These are phyloP conservation scores for Pycnonotus jocosus DNA, from an alignment of 2,113 vertebrate species.

Conservation along the genomic window DNA sequence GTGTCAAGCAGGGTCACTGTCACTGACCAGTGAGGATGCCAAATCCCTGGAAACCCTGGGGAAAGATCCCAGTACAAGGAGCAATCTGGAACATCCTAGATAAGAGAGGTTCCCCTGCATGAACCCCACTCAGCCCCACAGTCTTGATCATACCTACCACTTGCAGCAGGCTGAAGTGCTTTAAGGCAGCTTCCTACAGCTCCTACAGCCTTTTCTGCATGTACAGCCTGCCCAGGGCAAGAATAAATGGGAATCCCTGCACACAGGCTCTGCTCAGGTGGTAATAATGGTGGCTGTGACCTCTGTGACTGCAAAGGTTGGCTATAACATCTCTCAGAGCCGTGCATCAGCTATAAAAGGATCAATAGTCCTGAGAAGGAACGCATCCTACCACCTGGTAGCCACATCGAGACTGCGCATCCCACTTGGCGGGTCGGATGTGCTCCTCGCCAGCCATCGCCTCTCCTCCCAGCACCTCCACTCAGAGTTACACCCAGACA, in stretches of 20 bases:
- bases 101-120: background rate
- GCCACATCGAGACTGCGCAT: background rate
- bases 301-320: background rate
- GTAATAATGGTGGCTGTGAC: background rate
- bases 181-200: background rate
- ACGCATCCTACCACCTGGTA: background rate
- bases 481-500: slow-evolving; percentile 26
- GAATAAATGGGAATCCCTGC: background rate
- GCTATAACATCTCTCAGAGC: background rate
- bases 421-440: background rate
- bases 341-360: background rate
- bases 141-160: background rate
- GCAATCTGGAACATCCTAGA: background rate
- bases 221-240: background rate
- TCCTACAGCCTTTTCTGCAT: background rate
- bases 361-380: background rate
- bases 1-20: accelerated
- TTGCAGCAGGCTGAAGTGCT: background rate
- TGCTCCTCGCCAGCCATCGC: background rate
- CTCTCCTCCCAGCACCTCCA: slow-evolving; percentile 13
- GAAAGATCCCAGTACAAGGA: background rate
- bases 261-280: background rate
- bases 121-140: accelerated
- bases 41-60: background rate
- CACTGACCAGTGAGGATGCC: background rate